Evolutionary conservation across 1,140 invertebrate species (phyloP), one percentile per base, ranked within the genome.

Genomic region (Homalodisca vitripennis): DNA sequence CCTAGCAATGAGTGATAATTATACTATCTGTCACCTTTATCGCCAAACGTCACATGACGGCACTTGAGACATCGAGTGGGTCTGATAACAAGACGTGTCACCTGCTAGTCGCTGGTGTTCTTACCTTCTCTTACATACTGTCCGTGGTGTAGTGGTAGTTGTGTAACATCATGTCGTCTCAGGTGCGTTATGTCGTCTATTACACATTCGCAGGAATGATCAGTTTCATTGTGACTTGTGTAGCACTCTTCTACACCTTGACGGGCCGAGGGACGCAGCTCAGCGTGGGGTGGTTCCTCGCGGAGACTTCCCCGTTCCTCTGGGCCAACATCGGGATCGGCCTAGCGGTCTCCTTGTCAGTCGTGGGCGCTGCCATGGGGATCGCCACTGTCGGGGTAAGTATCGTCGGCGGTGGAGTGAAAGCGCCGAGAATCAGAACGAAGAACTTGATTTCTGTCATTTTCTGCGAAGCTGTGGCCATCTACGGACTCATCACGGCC

Each of bases 401-500:
- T 76, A 99, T 99, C 78, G 83, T 98, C 57, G 98, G 98, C 66
- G 98, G 92, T 72, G 98, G 97, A 78, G 97, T 99, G 0, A 98
- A 98, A 84, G 95, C 97, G 22, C 98, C 98, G 2, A 85, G 98
- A 75, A 99, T 99, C 78, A 95, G 98, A 82, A 99, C 98, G 60
- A 99, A 99, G 82, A 99, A 99, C 82, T 88, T 99, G 75, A 97
- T 99, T n/a, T 98, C 95, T 65, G 95, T 98, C 77, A 98, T 98
- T 80, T 98, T 98, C 84, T 98, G 97, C 80, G 97, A 98, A 83
- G 97, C 96, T 74, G 97, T 98, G 1, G 97, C 96, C 67, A 98
- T 98, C 81, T 98, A 98, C 79, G 97, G 97, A 22, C 87, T 98
- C 29, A 98, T 98, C 77, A 97, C 96, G 76, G 95, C 96, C 30